These are phyloP conservation scores for Eristalis intricaria DNA, from an alignment of 2,888 invertebrate genomes.

Conservation along the genomic window DNA sequence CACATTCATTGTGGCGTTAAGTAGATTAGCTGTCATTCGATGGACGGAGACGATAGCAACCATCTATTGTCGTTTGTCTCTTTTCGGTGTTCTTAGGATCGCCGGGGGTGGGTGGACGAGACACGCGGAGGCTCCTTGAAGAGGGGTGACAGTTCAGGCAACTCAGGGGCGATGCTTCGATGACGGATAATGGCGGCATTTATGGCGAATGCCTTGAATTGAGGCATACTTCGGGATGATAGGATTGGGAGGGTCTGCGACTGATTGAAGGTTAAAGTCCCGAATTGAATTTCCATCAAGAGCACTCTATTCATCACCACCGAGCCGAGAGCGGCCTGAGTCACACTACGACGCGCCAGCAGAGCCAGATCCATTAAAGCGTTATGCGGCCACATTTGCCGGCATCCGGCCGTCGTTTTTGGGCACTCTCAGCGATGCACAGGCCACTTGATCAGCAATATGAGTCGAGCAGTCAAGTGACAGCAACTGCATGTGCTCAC, in stretches of 20 bases:
- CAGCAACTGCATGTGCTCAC: neutral
- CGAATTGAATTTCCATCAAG: too few relatives aligned
- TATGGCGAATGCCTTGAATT: neutral
- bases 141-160: neutral
- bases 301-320: too few relatives aligned
- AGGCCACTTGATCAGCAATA: neutral
- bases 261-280: too few relatives aligned
- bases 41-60: constrained; percentile 13
- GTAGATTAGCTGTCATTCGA: constrained; percentile 45
- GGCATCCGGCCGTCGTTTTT: neutral
- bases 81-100: neutral
- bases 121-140: neutral
- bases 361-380: neutral
- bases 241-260: too few relatives aligned
- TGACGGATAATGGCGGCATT: neutral
- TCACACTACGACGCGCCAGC: neutral
- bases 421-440: neutral
- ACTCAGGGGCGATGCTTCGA: neutral
- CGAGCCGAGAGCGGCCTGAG: too few relatives aligned
- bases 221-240: too few relatives aligned
- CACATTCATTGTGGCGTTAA: constrained; percentile 10
- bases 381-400: neutral
- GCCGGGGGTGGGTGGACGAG: neutral
- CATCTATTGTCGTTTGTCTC: neutral
- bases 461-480: constrained; percentile 5